A percentile compares a stretch with the other conserved stretches of the same genome.
These are phyloP conservation scores for Agrypnus murinus DNA, from an alignment of 2,888 invertebrate species.

Conservation along the genomic window DNA sequence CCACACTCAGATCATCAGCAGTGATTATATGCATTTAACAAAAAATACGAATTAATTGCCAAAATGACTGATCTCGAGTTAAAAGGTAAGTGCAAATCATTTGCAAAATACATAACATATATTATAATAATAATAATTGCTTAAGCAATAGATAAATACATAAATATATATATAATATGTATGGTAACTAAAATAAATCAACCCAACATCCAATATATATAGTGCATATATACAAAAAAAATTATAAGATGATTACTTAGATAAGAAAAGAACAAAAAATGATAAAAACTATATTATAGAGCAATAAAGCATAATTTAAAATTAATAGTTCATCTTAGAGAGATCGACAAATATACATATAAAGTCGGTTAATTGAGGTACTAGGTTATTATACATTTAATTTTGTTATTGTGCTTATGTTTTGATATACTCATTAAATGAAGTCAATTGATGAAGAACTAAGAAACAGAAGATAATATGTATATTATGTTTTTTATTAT, in stretches of 20 bases:
- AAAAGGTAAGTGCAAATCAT: constrained; percentile 23
- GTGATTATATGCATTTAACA: constrained; percentile 35
- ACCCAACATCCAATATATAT: constrained; percentile 61
- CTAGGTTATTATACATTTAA: constrained; percentile 47
- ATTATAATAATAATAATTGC: constrained; percentile 32
- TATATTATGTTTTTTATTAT: too few relatives aligned
- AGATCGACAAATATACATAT: constrained; percentile 57
- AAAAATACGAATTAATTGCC: constrained; percentile 6
- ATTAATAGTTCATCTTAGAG: constrained; percentile 42
- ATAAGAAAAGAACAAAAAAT: constrained; percentile 31
- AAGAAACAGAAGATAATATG: too few relatives aligned
- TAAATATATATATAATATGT: constrained; percentile 58
- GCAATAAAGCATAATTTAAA: constrained; percentile 27
- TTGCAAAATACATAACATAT: constrained; percentile 33
- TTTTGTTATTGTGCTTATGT: constrained; percentile 57
- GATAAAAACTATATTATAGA: constrained; percentile 7
- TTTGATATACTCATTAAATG: constrained; percentile 36
- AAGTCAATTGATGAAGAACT: too few relatives aligned
- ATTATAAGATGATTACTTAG: background rate
- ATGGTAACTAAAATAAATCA: constrained; percentile 68
- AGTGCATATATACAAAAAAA: constrained; percentile 37
- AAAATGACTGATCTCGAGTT: background rate
- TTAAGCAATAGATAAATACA: constrained; percentile 38
- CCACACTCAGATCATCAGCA: constrained; percentile 57
- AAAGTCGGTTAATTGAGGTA: constrained; percentile 56